Conservation (phyloP, 37 sponge, comb jelly and placozoan species). For the Oopsacas minuta region DNA sequence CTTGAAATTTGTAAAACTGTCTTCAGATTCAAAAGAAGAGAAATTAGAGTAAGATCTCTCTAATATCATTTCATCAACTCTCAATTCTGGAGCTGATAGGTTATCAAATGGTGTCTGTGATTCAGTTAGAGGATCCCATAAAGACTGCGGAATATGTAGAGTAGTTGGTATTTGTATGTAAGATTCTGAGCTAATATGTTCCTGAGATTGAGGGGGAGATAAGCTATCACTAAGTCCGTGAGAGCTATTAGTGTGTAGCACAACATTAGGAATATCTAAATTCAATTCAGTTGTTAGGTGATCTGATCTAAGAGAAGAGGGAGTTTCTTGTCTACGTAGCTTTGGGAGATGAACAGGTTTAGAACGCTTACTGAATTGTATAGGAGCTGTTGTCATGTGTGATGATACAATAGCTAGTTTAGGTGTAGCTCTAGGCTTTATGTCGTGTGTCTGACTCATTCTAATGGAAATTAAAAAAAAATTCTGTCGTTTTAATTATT, state of each 20-base stretch:
- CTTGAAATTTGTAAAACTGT: not conserved
- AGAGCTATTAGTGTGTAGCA: not conserved
- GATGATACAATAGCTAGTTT: constrained; percentile 3
- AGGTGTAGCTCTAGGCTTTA: not conserved
- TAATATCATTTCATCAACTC: not conserved
- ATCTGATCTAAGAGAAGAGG: not conserved
- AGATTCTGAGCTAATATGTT: not conserved
- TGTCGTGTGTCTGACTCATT: not conserved
- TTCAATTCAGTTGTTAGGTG: not conserved
- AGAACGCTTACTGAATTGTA: not conserved
- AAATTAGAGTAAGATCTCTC: not conserved
- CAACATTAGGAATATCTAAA: not conserved
- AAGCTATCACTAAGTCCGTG: not conserved
- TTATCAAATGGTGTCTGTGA: not conserved
- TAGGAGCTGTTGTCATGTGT: not conserved
- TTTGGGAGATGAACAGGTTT: not conserved
- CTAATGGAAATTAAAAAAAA: too few species aligned
- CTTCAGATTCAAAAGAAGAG: not conserved
- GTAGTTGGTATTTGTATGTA: not conserved
- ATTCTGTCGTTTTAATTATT: too few species aligned
- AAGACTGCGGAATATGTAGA: not conserved
- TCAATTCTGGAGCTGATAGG: not conserved
- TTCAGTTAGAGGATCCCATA: not conserved
- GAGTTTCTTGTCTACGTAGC: not conserved
- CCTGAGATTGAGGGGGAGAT: not conserved